Evolutionary conservation across 2,888 invertebrate genomes (phyloP), one percentile per base, ranked within the genome.

Genomic region (Eretmocerus hayati): DNA sequence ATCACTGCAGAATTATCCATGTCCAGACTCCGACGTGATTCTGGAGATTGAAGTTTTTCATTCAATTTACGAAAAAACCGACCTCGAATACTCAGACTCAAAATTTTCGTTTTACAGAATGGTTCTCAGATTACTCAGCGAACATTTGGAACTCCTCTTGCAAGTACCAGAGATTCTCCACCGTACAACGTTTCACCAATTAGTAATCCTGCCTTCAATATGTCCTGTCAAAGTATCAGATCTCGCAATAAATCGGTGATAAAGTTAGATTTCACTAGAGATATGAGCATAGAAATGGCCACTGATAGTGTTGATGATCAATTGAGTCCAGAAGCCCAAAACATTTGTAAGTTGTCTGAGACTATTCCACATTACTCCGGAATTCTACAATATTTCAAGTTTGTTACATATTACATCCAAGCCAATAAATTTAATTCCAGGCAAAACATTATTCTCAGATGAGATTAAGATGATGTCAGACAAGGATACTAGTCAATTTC

Each of bases 181-280:
- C 61, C 66, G 4, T 62, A 61, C 2, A 59, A 63, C 35, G 59
- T 70, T 50, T 70, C 70, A 11, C 69, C 71, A 1, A 70, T 69
- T 40, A 46, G 50, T 38, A 61, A 55, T 16, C 50, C 46, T 33
- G 42, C 47, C 4, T 23, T 37, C 4, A 56, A 56, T 8, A 63
- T 63, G 61, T 66, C 65, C 1, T 60, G 52, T 32, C 62, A 69
- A 46, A 67, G 61, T 56, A 44, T 59, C 5, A 57, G 52, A 52
- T 58, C 57, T 44, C 60, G 59, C 13, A 59, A 57, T 41, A 62
- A 60, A 48, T 61, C 64, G 1, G 60, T 53, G 2, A 54, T 59
- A 8, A 58, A 58, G 42, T 44, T 70, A 46, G 62, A 69, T 47
- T 69, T 68, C 37, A 61, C 60, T 3, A 54, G 58, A 13, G 62